Percentiles rank a stretch among this genome's conserved stretches.
These are phyloP conservation scores for Drosophila azteca DNA, from an alignment of 1,140 invertebrate genomes.

Conservation along the genomic window DNA sequence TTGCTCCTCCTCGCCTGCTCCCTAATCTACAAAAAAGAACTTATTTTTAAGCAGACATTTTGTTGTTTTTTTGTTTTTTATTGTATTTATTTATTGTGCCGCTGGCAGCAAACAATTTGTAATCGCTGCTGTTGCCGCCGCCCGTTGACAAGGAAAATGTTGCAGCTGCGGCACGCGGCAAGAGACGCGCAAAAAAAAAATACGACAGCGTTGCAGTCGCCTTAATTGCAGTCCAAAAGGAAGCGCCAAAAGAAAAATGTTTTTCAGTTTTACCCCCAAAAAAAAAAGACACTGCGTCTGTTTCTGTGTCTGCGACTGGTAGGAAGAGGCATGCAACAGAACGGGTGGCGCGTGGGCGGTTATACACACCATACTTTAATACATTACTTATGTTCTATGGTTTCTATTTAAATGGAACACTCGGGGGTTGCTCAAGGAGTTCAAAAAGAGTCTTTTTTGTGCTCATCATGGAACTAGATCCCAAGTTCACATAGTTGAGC, in stretches of 20 bases:
- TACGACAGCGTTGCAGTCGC: slow-evolving; percentile 25
- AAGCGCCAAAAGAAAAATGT: slow-evolving; percentile 33
- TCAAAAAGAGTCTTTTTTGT: no score
- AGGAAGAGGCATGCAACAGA: no score
- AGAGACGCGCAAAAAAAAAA: slow-evolving; percentile 19
- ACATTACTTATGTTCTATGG: slow-evolving; percentile 27
- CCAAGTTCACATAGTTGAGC: no score
- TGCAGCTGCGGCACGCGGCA: slow-evolving; percentile 64
- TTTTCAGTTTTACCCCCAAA: slow-evolving; percentile 12
- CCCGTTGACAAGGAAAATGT: slow-evolving; percentile 72
- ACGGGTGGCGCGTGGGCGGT: slow-evolving; percentile 16
- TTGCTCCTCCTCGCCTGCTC: not conserved
- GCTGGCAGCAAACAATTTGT: slow-evolving; percentile 68
- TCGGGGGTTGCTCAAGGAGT: not conserved
- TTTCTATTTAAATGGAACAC: not conserved
- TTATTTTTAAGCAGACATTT: slow-evolving; percentile 63
- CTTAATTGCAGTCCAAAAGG: slow-evolving; percentile 59
- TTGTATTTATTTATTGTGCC: slow-evolving; percentile 68
- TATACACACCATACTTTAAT: slow-evolving; percentile 15
- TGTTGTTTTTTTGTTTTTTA: slow-evolving; percentile 16
- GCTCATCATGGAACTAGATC: no score
- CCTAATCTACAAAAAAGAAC: slow-evolving; percentile 33
- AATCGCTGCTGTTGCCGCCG: slow-evolving; percentile 53
- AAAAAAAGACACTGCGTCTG: no score
- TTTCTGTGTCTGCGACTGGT: no score